Evolutionary conservation across 2,888 invertebrate species (phyloP), one percentile per base, ranked within the genome.

Genomic region (Listrodromus nycthemerus): DNA sequence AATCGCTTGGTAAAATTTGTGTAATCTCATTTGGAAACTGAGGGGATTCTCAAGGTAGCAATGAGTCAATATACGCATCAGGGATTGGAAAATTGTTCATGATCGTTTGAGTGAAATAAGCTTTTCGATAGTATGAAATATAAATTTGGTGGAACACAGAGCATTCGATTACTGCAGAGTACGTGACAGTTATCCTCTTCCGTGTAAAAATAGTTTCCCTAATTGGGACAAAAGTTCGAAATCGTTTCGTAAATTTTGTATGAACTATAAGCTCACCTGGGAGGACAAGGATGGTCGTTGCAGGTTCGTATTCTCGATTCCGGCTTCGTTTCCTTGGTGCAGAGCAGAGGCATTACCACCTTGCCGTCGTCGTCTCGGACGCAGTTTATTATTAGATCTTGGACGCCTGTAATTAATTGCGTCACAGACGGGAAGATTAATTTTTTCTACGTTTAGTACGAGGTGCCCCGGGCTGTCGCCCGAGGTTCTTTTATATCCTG

Each of bases 221-320:
- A 37, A 10, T 37, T 8, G 37, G 37, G 37, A 37, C 10, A 37
- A 52, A 52, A 16, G 7, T 19, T 52, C 8, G 19, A 16, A 16
- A 16, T 45, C 94, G 93, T 85, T 94, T 94, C 95, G 19, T 63
- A 1, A 55, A 81, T 61, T 24, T 50, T 48, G 8, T 2, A 48
- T 16, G 6, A 33, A 50, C 48, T 24, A 8, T 8, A 45, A 45
- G 3, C 88, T 90, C 95, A 97, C 95, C 98, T 95, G 0, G 99
- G 98, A 1, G 98, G 98, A 91, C 99, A 99, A 0, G 99, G 98
- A 84, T 98, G 97, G 90, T 98, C 98, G 92, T 99, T 99, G 94
- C 98, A 98, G 0, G 97, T 97, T 89, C 97, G 95, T 45, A 98
- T 97, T 83, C 98, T 95, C 69, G 97, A 97, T 92, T 98, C 98